Evolutionary conservation across 2,888 invertebrate genomes (phyloP), one percentile per base, ranked within the genome.

Genomic region (Nymphalis c-album): DNA sequence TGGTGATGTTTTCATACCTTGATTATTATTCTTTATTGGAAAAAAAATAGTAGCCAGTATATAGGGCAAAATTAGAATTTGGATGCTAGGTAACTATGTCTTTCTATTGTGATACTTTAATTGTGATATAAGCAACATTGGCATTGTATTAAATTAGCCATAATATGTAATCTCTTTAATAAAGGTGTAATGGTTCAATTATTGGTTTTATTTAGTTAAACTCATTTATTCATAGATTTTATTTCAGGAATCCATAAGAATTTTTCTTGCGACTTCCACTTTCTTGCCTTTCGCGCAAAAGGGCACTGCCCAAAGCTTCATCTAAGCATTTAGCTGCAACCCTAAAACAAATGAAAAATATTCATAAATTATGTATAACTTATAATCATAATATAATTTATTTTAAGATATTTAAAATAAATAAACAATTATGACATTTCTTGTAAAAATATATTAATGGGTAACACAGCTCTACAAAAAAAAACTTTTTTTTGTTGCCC

Each of bases 281-380:
- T 80, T 88, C 85, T 68, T 77, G 71, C 69, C 84, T 79, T 82
- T 96, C 96, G 68, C 94, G 86, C 73, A 93, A 82, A 5, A 97
- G 86, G 22, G 95, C 93, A 74, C 93, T 90, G 64, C 94, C 93
- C 26, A 98, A 86, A 31, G 94, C 94, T 76, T 93, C 88, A 81
- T 97, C 96, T 7, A 98, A 87, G 64, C 93, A 92, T 74, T 94
- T 91, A 0, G 96, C 97, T 67, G 91, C 91, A 40, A 83, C 79
- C 72, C 92, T 92, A 85, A 69, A 85, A 88, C 72, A 59, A 75
- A 67, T 64, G 18, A 20, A 50, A 18, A 8, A 3, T 40, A 40
- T 13, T 2, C 13, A 10, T 10, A 40, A 10, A 10, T 10, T 40
- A 40, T 40, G 8, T 1, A 40, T 40, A 1, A 10, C 40, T 40